phyloP scores from a whole-genome alignment of 64 coral and sea anemone species.

The Montipora cactus region DNA sequence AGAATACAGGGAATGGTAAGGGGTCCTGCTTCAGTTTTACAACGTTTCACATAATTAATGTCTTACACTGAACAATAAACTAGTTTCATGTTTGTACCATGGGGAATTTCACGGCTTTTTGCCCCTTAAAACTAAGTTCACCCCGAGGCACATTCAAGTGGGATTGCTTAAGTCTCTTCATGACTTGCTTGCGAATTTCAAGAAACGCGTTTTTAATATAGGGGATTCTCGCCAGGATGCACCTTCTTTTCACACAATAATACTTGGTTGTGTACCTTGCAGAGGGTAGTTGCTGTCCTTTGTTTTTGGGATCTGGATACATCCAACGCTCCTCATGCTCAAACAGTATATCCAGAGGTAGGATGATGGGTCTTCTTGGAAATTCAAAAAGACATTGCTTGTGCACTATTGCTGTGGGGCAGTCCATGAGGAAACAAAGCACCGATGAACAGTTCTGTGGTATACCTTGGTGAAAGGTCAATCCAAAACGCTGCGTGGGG shows the following conservation, averaged over 20 bases:
- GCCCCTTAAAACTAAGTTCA: no score
- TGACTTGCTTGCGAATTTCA: no score
- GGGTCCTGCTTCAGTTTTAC: no score
- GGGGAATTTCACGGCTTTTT: no score
- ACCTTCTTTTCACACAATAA: not conserved
- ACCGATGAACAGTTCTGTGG: not conserved
- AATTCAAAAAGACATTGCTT: not conserved
- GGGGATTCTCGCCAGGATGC: no score
- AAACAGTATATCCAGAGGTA: not conserved
- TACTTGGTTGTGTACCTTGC: not conserved
- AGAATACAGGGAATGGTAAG: no score
- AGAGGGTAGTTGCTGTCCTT: not conserved
- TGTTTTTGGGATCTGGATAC: not conserved
- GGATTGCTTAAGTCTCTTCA: no score
- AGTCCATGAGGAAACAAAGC: not conserved
- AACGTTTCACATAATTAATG: no score
- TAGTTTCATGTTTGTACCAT: no score
- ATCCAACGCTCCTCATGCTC: not conserved
- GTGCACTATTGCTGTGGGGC: not conserved
- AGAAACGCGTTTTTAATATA: no score
- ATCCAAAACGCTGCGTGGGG: not conserved
- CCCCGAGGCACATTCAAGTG: no score
- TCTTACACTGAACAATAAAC: no score
- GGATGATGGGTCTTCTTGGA: not conserved
- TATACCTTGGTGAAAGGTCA: not conserved